Evolutionary conservation across 2,888 invertebrate species (phyloP).

Genomic region (Rhimphoctona megacephalus): DNA sequence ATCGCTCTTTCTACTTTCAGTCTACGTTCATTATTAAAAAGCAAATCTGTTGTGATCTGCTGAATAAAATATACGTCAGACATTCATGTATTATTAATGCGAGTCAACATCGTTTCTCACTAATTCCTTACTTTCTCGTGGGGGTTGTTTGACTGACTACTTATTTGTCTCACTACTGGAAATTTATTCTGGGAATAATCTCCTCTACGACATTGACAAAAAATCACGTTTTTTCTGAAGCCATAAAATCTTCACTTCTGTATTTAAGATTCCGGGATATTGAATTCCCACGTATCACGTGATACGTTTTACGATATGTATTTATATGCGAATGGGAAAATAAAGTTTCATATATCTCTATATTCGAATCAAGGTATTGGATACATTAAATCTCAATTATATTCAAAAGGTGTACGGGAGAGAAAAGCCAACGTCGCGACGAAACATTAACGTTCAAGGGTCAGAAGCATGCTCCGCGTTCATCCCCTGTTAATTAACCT

Average conservation of each 20-base stretch:
- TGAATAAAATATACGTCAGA: not conserved
- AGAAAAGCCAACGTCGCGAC: not conserved
- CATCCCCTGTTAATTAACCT: constrained; percentile 27
- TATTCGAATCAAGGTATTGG: not conserved
- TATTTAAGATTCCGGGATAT: not conserved
- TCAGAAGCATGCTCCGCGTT: constrained; percentile 41
- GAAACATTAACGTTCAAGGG: constrained; percentile 34
- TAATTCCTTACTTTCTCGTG: not conserved
- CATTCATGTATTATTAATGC: not conserved
- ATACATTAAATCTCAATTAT: constrained; percentile 50
- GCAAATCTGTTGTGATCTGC: not conserved
- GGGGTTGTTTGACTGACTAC: not conserved
- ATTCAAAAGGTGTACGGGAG: not conserved
- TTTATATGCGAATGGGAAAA: not conserved
- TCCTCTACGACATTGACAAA: not conserved
- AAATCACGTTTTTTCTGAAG: not conserved
- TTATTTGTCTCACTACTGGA: not conserved
- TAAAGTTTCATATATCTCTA: not conserved
- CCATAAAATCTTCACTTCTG: not conserved
- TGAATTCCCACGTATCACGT: not conserved
- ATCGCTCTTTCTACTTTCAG: not conserved
- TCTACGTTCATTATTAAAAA: constrained; percentile 2
- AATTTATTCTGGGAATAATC: not conserved
- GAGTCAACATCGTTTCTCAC: not conserved
- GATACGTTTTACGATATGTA: not conserved